These are phyloP conservation scores for Anthopleura xanthogrammica DNA, from an alignment of 92 coral and sea anemone species.

Conservation along the genomic window DNA sequence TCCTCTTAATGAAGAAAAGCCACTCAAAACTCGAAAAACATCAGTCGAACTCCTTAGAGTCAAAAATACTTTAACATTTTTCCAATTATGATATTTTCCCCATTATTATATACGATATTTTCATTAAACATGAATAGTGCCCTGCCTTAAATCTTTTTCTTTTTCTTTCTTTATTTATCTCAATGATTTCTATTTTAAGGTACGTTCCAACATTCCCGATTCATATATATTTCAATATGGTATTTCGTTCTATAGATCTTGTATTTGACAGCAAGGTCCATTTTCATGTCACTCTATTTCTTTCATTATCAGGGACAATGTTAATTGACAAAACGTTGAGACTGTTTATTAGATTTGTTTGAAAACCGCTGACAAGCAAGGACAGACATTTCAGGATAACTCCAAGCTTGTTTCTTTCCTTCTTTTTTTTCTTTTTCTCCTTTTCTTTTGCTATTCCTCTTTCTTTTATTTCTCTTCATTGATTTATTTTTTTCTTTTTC, in stretches of 20 bases:
- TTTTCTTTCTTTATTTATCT: neutral
- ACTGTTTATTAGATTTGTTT: neutral
- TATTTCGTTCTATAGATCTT: neutral
- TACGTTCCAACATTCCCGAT: neutral
- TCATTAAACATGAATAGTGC: too few relatives aligned
- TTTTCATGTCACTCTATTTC: neutral
- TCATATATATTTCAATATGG: neutral
- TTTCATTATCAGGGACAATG: neutral
- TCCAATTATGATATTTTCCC: too few relatives aligned
- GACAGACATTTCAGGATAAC: neutral
- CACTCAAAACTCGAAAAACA: too few relatives aligned
- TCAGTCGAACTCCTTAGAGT: too few relatives aligned
- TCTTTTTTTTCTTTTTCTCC: neutral
- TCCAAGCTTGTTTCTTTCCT: neutral
- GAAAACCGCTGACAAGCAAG: slow-evolving; percentile 1
- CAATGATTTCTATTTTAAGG: neutral
- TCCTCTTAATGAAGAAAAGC: too few relatives aligned
- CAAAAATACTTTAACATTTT: too few relatives aligned
- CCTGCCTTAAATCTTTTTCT: too few relatives aligned
- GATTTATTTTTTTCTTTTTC: too few relatives aligned
- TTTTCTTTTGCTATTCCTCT: too few relatives aligned
- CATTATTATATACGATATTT: too few relatives aligned
- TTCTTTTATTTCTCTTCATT: too few relatives aligned
- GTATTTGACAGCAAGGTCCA: neutral
- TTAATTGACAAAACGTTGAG: neutral